A percentile compares a stretch with the other conserved stretches of the same genome.
phyloP scores from a whole-genome alignment of 2,888 invertebrate genomes.

The Trichogramma dendrolimi region DNA sequence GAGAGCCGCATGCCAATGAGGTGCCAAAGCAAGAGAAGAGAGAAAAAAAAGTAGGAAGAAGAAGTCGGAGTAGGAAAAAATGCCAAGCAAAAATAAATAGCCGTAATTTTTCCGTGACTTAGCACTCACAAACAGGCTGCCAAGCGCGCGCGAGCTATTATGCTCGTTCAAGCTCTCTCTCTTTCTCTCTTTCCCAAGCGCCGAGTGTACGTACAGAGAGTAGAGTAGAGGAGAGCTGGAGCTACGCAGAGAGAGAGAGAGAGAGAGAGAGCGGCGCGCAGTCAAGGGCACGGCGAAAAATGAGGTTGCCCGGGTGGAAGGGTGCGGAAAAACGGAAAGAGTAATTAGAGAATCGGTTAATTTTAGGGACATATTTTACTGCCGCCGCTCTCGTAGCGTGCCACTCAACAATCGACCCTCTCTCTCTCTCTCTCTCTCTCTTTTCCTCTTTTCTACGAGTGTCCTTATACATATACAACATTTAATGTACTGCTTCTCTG shows the following conservation, averaged over 20 bases:
- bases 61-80: too few relatives aligned
- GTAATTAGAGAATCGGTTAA: constrained; percentile 50
- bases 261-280: neutral
- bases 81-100: too few relatives aligned
- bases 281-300: constrained; percentile 2
- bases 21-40: too few relatives aligned
- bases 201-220: too few relatives aligned
- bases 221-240: too few relatives aligned
- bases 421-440: constrained; percentile 16
- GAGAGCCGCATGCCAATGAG: too few relatives aligned
- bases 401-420: constrained; percentile 6
- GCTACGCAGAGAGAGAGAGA: neutral
- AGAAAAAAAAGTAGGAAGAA: too few relatives aligned
- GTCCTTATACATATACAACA: neutral
- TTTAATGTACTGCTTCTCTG: neutral
- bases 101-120: too few relatives aligned
- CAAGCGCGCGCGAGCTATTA: too few relatives aligned
- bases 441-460: constrained; percentile 21
- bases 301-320: constrained; percentile 22
- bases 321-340: constrained; percentile 39
- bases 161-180: too few relatives aligned
- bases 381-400: constrained; percentile 24
- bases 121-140: too few relatives aligned
- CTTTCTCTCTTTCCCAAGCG: too few relatives aligned
- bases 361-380: constrained; percentile 48